Percentiles rank a stretch among this genome's conserved stretches.
Conservation (phyloP, 2,113 vertebrate species). For the Oryzias woworae region DNA sequence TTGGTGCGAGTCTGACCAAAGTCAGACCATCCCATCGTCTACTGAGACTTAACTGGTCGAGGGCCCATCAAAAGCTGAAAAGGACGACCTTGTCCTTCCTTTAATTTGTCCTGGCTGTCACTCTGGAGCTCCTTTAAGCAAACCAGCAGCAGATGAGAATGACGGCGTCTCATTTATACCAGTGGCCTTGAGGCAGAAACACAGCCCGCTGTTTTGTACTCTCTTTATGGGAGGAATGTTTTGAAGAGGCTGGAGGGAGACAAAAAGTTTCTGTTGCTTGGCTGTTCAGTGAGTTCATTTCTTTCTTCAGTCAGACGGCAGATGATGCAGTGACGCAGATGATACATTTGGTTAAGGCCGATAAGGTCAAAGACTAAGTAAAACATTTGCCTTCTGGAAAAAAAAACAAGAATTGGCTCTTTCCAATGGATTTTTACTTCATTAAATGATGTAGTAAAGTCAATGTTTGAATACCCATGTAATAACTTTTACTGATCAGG, state of each 20-base stretch:
- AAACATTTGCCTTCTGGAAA: not conserved
- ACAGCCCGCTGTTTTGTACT: conserved; percentile 6
- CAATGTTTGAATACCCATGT: conserved; percentile 9
- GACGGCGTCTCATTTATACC: conserved; percentile 16
- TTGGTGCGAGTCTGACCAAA: conserved; percentile 1
- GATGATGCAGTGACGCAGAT: conserved; percentile 8
- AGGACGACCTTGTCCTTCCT: conserved; percentile 1
- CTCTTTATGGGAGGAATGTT: not conserved
- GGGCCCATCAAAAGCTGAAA: conserved; percentile 31
- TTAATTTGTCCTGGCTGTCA: conserved; percentile 29
- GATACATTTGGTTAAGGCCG: not conserved
- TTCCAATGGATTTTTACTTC: conserved; percentile 8
- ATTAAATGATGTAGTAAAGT: conserved; percentile 26
- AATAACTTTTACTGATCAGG: too few relatives aligned
- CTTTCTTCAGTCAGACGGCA: conserved; percentile 27
- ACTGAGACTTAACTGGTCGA: conserved; percentile 22
- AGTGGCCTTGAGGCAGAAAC: conserved; percentile 32
- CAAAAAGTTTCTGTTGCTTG: conserved; percentile 19
- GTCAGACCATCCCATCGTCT: conserved; percentile 20
- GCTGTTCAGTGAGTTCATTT: conserved; percentile 21
- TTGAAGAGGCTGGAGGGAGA: conserved; percentile 2
- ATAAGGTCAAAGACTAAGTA: not conserved
- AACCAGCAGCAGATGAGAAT: conserved; percentile 16
- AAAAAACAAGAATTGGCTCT: conserved; percentile 1
- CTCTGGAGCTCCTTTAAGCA: conserved; percentile 1